These are phyloP conservation scores for Melitaea cinxia DNA, from an alignment of 1,140 invertebrate genomes.

Conservation along the genomic window DNA sequence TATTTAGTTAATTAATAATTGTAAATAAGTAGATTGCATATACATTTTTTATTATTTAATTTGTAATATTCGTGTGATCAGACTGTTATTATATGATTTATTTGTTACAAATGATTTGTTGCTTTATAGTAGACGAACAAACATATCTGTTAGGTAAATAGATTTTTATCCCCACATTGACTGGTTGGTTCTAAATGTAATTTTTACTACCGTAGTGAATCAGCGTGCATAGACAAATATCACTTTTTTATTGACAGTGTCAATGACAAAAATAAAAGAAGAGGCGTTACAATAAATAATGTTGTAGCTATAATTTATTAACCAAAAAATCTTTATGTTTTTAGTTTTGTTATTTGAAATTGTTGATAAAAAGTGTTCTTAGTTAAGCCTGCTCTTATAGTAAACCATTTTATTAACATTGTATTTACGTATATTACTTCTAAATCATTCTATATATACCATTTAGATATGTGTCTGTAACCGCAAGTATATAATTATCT, in stretches of 20 bases:
- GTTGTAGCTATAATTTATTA: constrained; percentile 3
- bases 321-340: not conserved
- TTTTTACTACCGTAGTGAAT: constrained; percentile 44
- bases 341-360: not conserved
- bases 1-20: constrained; percentile 81
- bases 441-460: constrained; percentile 59
- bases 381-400: constrained; percentile 1
- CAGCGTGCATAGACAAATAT: constrained; percentile 3
- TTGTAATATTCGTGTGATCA: constrained; percentile 80
- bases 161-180: constrained; percentile 52
- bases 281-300: not conserved
- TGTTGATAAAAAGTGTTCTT: constrained; percentile 1
- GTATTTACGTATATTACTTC: constrained; percentile 51
- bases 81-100: constrained; percentile 80
- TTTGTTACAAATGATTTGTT: constrained; percentile 78
- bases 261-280: not conserved
- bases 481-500: constrained; percentile 60
- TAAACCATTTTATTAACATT: constrained; percentile 38
- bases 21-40: constrained; percentile 79
- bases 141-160: constrained; percentile 73
- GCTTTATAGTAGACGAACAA: constrained; percentile 69
- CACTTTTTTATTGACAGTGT: constrained; percentile 11
- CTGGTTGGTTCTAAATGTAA: constrained; percentile 53
- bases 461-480: constrained; percentile 75
- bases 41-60: constrained; percentile 79